These are phyloP conservation scores for Aporophyla nigra DNA, from an alignment of 2,888 invertebrate species.

Conservation along the genomic window DNA sequence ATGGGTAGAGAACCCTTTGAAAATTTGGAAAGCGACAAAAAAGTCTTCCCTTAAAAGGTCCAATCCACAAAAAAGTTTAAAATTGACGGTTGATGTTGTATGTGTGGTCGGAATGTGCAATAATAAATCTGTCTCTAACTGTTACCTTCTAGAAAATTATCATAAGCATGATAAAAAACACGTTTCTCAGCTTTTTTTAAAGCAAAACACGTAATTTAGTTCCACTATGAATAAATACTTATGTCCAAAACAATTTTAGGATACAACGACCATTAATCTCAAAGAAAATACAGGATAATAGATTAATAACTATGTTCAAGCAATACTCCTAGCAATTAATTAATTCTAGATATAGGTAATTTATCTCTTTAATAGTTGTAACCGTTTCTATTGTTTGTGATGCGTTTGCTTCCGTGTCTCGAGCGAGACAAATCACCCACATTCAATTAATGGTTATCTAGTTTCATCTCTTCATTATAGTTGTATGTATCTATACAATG, in stretches of 20 bases:
- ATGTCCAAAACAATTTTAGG: conserved; percentile 11
- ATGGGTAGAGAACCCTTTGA: no score
- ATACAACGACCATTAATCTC: neutral
- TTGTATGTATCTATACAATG: conserved; percentile 4
- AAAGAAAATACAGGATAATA: conserved; percentile 6
- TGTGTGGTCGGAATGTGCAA: neutral
- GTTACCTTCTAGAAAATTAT: neutral
- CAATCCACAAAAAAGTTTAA: neutral
- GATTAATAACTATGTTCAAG: conserved; percentile 26
- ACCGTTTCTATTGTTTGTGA: conserved; percentile 61
- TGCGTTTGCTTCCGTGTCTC: conserved; percentile 68
- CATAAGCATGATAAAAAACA: conserved; percentile 11
- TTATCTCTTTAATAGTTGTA: conserved; percentile 41
- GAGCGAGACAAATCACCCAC: conserved; percentile 70
- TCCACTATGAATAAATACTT: conserved; percentile 16
- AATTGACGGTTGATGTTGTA: neutral
- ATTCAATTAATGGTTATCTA: conserved; percentile 59
- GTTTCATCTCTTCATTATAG: conserved; percentile 40
- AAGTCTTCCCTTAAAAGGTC: no score
- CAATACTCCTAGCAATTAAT: conserved; percentile 42
- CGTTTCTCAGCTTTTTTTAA: neutral
- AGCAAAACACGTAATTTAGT: neutral
- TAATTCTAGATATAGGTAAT: conserved; percentile 28
- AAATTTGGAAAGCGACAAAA: no score
- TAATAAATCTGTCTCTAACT: neutral